Base-by-base conservation (phyloP, 2,888 invertebrate species). In the Lithosia quadra region DNA sequence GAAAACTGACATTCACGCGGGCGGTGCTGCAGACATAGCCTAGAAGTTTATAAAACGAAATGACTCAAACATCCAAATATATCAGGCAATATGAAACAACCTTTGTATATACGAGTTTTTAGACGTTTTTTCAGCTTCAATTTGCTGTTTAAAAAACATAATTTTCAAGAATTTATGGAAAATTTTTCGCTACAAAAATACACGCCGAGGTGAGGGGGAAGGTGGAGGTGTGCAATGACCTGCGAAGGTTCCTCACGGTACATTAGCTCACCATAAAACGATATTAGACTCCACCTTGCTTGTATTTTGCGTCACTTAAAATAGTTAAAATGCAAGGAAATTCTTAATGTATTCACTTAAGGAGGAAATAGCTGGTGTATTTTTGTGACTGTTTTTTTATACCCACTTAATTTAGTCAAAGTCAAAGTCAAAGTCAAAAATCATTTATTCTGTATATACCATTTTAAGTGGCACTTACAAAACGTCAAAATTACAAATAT, bases 171-270 rank as follows among this genome's bases (percentile, higher is more conserved):
- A 49, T 43, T 2, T 18, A 49, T 39, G 49, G 3, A 21, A 18
- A 36, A 36, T 53, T 61, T 56, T 39, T 62, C 15, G 43, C 24
- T 62, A 74, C 53, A 60, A 67, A 80, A 75, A 80, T 80, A 80
- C 39, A 66, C 67, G 15, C 64, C 63, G 55, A 33, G 36, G 59
- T 3, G 24, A 22, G n/a, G 60, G 64, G 61, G 33, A 57, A 56
- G 69, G 76, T 11, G 61, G 22, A 36, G 59, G 8, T 79, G 78
- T 69, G 73, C 81, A 78, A 1, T 78, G 76, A 66, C 73, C 81
- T 70, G 79, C 33, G 63, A 80, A 56, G 55, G 22, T 49, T 61
- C 70, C 67, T 78, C 59, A 80, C 76, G 81, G 58, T 72, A 78
- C 81, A 78, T 79, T 81, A 73, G 62, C 67, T 69, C 22, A 60